These are phyloP conservation scores for Notarius lentiginosus DNA, from an alignment of 2,113 vertebrate genomes.

Conservation along the genomic window DNA sequence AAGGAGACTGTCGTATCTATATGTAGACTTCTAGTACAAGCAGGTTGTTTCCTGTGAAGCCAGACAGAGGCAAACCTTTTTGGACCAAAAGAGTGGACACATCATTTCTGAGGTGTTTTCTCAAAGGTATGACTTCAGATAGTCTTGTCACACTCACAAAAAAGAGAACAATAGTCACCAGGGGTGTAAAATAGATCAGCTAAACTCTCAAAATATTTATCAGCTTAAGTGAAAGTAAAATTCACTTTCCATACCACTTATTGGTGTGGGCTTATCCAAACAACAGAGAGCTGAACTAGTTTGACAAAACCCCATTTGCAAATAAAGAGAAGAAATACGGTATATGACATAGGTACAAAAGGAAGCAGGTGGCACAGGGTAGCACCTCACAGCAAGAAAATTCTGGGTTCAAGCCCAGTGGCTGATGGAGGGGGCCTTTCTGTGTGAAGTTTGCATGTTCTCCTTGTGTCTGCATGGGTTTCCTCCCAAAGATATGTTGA, in stretches of 20 bases:
- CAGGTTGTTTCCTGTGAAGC: slow-evolving; percentile 46
- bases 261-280: slow-evolving; percentile 3
- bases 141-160: not conserved
- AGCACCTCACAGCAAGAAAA: too few species aligned
- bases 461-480: too few species aligned
- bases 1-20: slow-evolving; percentile 52
- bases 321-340: not conserved
- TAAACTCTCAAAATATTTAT: not conserved
- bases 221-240: not conserved
- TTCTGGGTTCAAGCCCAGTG: too few species aligned
- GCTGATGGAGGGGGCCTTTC: too few species aligned
- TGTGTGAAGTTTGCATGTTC: too few species aligned
- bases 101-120: not conserved
- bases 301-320: not conserved
- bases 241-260: not conserved
- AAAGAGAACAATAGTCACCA: not conserved
- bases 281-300: not conserved
- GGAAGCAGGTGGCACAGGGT: too few species aligned
- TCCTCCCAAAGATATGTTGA: too few species aligned
- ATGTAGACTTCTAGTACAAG: slow-evolving; percentile 62
- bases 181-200: not conserved
- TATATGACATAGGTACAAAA: not conserved
- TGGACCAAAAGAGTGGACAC: not conserved
- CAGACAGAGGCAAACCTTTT: not conserved
- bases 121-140: not conserved